Evolutionary conservation across 92 coral and sea anemone genomes (phyloP).

Genomic region (Zoanthus gigantus): DNA sequence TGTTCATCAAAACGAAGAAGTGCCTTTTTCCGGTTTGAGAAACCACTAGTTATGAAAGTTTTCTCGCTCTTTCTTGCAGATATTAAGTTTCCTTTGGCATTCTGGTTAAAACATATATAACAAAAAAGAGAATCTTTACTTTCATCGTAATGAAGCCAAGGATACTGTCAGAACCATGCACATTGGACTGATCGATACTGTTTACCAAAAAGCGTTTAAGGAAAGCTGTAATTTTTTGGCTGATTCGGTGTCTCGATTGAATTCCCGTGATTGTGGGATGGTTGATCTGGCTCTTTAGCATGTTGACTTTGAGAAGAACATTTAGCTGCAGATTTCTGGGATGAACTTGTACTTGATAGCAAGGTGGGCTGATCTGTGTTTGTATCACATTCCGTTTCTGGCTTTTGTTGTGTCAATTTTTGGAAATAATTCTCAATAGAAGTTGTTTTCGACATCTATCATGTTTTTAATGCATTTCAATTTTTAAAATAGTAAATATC

Average conservation of each 20-base stretch:
- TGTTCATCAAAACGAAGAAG: neutral
- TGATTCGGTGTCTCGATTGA: no score
- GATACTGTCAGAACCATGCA: neutral
- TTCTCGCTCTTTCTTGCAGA: neutral
- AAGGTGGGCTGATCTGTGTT: no score
- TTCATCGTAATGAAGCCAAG: no score
- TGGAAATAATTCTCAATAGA: neutral
- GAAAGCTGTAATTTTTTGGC: no score
- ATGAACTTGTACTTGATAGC: no score
- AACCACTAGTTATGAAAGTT: neutral
- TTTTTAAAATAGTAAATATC: constrained; percentile 26
- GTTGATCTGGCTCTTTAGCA: neutral
- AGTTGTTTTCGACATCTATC: neutral
- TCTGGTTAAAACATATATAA: no score
- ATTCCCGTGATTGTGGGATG: neutral
- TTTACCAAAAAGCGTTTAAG: neutral
- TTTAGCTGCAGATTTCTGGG: no score
- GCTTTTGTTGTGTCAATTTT: neutral
- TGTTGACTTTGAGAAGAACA: no score
- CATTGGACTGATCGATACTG: neutral
- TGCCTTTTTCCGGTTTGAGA: neutral
- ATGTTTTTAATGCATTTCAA: neutral
- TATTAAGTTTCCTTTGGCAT: no score
- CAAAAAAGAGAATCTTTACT: no score
- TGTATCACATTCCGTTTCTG: neutral